Percentiles rank a stretch among this genome's conserved stretches.
Evolutionary conservation across 2,797 vertebrate species (phyloP).

Genomic region (Momotus momota): DNA sequence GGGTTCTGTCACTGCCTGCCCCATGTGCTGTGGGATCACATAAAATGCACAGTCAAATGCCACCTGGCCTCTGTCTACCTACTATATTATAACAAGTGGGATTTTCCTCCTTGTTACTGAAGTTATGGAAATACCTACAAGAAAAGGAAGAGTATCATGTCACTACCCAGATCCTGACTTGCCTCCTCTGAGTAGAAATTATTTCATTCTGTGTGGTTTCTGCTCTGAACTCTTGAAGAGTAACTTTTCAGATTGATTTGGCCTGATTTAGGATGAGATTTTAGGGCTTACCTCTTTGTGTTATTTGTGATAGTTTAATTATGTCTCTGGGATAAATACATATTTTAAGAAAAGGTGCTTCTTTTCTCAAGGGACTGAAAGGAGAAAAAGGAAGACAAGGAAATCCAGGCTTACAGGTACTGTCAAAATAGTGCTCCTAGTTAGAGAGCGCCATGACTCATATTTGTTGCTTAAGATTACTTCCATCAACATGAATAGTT

Average conservation of each 20-base stretch:
- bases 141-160: not conserved
- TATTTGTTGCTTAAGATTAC: not conserved
- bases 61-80: not conserved
- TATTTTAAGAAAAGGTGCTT: not conserved
- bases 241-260: not conserved
- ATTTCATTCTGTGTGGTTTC: not conserved
- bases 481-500: not conserved
- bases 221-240: not conserved
- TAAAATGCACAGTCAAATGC: not conserved
- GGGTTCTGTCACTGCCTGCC: not conserved
- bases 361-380: constrained; percentile 85
- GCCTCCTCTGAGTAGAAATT: not conserved
- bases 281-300: not conserved
- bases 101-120: not conserved
- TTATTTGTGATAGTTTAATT: not conserved
- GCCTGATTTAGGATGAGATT: not conserved
- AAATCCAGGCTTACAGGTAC: constrained; percentile 85
- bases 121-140: not conserved
- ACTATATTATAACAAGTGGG: not conserved
- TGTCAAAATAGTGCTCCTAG: not conserved
- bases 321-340: not conserved
- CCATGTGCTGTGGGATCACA: not conserved
- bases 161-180: not conserved
- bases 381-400: constrained; percentile 90
- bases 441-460: not conserved